phyloP scores from a whole-genome alignment of 1,140 invertebrate species.

The Copidosoma floridanum region DNA sequence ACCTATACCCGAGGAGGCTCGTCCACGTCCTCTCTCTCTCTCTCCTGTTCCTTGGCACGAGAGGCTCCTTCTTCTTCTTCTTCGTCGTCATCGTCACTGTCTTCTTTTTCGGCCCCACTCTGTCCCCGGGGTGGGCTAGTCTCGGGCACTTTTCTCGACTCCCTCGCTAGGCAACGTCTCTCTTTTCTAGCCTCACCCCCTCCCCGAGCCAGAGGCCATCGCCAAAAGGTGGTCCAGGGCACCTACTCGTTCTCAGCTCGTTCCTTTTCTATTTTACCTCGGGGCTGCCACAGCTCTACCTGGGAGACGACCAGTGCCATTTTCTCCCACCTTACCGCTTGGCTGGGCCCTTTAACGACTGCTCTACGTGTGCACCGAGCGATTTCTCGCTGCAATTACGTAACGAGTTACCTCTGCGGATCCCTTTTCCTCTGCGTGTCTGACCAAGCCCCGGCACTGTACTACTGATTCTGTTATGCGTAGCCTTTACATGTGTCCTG shows the following conservation, averaged over 20 bases:
- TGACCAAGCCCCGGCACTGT: too few species aligned
- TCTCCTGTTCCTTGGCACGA: conserved; percentile 23
- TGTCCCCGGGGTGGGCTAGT: too few species aligned
- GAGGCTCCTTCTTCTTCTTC: not conserved
- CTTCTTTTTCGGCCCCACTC: not conserved
- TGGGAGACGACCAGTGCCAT: not conserved
- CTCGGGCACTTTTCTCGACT: conserved; percentile 23
- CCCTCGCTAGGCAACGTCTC: conserved; percentile 8
- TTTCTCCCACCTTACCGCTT: not conserved
- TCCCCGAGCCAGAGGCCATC: not conserved
- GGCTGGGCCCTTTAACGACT: not conserved
- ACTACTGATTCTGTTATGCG: too few species aligned
- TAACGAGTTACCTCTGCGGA: conserved; percentile 1
- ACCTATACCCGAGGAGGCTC: conserved; percentile 30
- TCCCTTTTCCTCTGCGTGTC: too few species aligned
- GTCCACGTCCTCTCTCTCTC: conserved; percentile 30
- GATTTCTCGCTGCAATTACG: conserved; percentile 13
- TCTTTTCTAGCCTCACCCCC: conserved; percentile 13
- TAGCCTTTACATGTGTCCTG: too few species aligned
- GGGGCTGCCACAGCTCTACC: not conserved
- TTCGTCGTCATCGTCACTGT: not conserved
- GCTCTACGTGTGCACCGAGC: too few species aligned
- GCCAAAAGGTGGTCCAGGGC: not conserved
- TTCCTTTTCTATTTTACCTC: not conserved
- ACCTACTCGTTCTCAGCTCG: not conserved